Evolutionary conservation across 2,888 invertebrate species (phyloP).

Genomic region (Digitonthophagus gazella): DNA sequence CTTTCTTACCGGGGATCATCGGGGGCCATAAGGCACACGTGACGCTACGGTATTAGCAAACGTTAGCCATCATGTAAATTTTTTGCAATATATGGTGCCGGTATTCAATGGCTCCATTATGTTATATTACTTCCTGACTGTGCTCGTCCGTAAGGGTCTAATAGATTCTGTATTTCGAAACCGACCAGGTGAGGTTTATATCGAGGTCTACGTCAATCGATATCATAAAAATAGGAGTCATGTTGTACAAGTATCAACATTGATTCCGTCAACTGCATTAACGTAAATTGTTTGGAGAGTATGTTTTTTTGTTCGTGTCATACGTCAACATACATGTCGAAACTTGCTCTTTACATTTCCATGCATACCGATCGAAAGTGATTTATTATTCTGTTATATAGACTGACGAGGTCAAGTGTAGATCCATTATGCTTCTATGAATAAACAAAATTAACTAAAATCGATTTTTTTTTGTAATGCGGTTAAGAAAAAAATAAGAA

Average conservation of each 20-base stretch:
- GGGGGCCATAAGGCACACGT: constrained; percentile 33
- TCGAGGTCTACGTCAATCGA: no score
- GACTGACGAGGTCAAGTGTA: background rate
- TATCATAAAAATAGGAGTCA: no score
- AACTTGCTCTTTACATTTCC: no score
- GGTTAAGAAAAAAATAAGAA: background rate
- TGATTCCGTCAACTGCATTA: background rate
- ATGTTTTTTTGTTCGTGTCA: background rate
- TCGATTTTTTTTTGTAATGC: background rate
- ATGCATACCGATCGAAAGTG: background rate
- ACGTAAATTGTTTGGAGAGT: background rate
- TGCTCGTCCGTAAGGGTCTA: background rate
- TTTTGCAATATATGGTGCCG: constrained; percentile 35
- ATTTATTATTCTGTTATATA: background rate
- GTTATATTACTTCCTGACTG: constrained; percentile 20
- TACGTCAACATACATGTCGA: background rate
- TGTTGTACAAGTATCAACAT: no score
- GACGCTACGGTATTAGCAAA: constrained; percentile 33
- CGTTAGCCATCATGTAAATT: constrained; percentile 36
- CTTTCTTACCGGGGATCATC: constrained; percentile 19
- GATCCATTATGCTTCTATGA: background rate
- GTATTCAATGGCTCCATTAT: constrained; percentile 33
- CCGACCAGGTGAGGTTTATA: no score
- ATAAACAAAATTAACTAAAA: background rate
- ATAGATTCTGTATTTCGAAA: background rate